Percentiles rank a stretch among this genome's conserved stretches.
phyloP scores from a whole-genome alignment of 2,113 vertebrate species.

The Grallaria varia region DNA sequence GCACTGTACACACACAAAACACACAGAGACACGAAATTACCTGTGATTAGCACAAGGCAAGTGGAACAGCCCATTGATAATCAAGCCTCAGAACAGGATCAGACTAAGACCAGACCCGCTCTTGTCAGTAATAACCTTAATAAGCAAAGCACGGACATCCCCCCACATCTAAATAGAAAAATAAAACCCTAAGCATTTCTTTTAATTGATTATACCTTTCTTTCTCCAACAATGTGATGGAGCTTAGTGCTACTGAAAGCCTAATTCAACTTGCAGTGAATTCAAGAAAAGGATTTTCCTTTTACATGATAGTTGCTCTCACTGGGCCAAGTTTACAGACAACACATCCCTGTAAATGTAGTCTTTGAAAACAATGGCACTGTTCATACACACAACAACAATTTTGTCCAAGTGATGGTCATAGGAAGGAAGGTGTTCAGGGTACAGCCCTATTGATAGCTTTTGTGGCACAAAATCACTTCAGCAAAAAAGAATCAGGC shows the following conservation, averaged over 20 bases:
- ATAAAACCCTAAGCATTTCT: neutral
- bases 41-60: neutral
- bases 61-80: neutral
- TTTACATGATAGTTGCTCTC: neutral
- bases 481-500: neutral
- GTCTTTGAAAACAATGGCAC: neutral
- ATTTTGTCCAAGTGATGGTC: neutral
- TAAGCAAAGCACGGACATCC: neutral
- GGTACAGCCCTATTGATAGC: neutral
- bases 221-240: neutral
- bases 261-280: neutral
- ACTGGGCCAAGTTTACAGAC: neutral
- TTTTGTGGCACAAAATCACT: neutral
- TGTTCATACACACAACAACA: neutral
- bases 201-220: neutral
- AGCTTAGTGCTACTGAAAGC: neutral
- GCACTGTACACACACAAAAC: neutral
- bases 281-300: neutral
- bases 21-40: neutral
- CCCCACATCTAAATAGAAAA: neutral
- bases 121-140: neutral
- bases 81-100: neutral
- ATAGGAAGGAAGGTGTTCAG: neutral
- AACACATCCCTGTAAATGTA: neutral
- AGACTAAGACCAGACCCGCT: neutral